Evolutionary conservation across 1,140 invertebrate genomes (phyloP), one percentile per base, ranked within the genome.

Genomic region (Hormaphis cornu): DNA sequence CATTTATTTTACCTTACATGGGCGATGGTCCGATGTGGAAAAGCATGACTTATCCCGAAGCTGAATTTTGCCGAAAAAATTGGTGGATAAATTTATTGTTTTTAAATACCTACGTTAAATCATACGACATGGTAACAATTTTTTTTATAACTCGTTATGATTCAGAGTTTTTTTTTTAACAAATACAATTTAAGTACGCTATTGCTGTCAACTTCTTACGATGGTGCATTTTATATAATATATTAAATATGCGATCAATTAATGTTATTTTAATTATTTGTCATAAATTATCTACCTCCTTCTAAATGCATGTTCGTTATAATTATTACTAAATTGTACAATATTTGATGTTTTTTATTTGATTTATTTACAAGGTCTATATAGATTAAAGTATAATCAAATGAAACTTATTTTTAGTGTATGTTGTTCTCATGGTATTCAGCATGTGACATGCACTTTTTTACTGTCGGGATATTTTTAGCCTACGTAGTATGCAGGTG

Each of bases 61-160:
- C 84, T 70, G 79, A 86, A 46, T 78, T 84, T 72, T 92, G 89
- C 74, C 76, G 80, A 72, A 78, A 82, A 16, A 86, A 86, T 20
- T 92, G 90, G 91, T 94, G 91, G 91, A 80, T 85, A 0, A 91
- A 92, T 76, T 77, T 93, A 14, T 79, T 93, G 1, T 91, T 92
- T 75, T 81, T 93, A n/a, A 91, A 91, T 75, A 93, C 92, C 76
- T 88, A 92, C 69, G 80, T 89, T 1, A 79, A 84, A 26, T 83
- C 82, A 7, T 82, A 87, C 71, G 77, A 83, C 73, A 74, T 87
- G 77, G 86, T 87, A 77, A 8, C 12, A 52, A 28, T 53, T 18
- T 18, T 2, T n/a, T n/a, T 52, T 30, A 3, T 53, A 28, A n/a
- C n/a, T n/a, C n/a, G n/a, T n/a, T n/a, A n/a, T n/a, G n/a, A n/a